These are phyloP conservation scores for Poecilobothrus nobilitatus DNA, from an alignment of 2,888 invertebrate genomes.

Conservation along the genomic window DNA sequence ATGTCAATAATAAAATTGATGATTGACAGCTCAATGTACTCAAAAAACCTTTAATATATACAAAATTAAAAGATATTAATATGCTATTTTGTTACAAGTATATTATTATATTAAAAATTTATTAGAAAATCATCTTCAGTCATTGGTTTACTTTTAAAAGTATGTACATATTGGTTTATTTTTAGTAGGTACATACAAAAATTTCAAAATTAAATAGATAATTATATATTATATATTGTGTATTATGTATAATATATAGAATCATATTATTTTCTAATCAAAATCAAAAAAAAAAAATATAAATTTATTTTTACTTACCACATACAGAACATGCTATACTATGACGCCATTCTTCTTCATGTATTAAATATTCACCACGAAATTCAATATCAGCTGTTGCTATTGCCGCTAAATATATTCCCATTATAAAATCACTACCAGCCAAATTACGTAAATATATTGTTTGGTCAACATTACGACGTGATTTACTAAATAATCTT, in stretches of 20 bases:
- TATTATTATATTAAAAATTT: too few relatives aligned
- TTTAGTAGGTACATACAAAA: too few relatives aligned
- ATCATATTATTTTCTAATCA: too few relatives aligned
- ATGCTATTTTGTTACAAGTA: too few relatives aligned
- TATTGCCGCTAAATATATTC: conserved; percentile 52
- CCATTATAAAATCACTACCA: conserved; percentile 55
- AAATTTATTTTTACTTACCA: conserved; percentile 38
- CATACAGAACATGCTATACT: conserved; percentile 50
- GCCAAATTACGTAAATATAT: conserved; percentile 55
- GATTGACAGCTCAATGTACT: conserved; percentile 54
- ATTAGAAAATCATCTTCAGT: too few relatives aligned
- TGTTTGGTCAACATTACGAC: conserved; percentile 52
- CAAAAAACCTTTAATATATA: conserved; percentile 49
- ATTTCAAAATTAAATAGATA: too few relatives aligned
- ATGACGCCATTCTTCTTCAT: conserved; percentile 52
- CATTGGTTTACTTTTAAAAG: too few relatives aligned
- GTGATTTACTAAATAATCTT: conserved; percentile 46
- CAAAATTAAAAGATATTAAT: too few relatives aligned
- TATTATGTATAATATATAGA: too few relatives aligned
- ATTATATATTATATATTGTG: too few relatives aligned
- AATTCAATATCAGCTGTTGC: conserved; percentile 48
- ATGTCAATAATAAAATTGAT: conserved; percentile 51
- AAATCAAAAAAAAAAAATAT: too few relatives aligned
- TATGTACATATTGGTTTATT: too few relatives aligned
- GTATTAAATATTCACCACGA: conserved; percentile 50